Evolutionary conservation across 2,797 vertebrate genomes (phyloP), one percentile per base, ranked within the genome.

Genomic region (Megalops cyprinoides): DNA sequence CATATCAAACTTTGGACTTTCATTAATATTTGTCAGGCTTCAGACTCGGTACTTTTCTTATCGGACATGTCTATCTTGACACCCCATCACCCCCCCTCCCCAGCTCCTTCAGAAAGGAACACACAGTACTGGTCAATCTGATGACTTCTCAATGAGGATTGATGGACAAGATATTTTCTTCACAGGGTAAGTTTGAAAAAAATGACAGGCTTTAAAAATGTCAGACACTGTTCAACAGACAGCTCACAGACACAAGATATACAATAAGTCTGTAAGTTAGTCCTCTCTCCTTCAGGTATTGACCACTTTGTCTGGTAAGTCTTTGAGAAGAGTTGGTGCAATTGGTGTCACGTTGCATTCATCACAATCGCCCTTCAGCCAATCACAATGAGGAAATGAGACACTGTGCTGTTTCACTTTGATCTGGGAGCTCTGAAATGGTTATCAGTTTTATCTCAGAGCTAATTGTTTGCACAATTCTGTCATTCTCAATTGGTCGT

Each of bases 171-270:
- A 77, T 12, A 55, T 20, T 20, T 76, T 39, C n/a, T 14, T 8
- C 7, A 42, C 7, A 58, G 55, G 15, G 23, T 14, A 39, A 7
- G 55, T 28, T 31, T 56, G 42, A 12, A n/a, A n/a, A 60, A 44
- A 28, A 37, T 77, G 76, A 77, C 51, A 77, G 56, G 37, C 53
- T 77, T 39, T 76, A 53, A 77, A 77, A 60, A 42, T 46, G 76
- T 62, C 76, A 44, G 37, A 44, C 37, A n/a, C 37, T 1, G 37
- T 37, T 46, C 76, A 77, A 18, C 44, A 60, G 56, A 8, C 42
- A 46, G 76, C 37, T 31, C 7, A 20, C 42, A 37, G 39, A 65
- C 20, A 42, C 65, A 42, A 42, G 37, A 37, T 69, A 18, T 42
- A 42, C 65, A 20, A 18, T n/a, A 42, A 7, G 65, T 69, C 62